Conservation (phyloP, 2,113 vertebrate species). For the Takifugu flavidus region DNA sequence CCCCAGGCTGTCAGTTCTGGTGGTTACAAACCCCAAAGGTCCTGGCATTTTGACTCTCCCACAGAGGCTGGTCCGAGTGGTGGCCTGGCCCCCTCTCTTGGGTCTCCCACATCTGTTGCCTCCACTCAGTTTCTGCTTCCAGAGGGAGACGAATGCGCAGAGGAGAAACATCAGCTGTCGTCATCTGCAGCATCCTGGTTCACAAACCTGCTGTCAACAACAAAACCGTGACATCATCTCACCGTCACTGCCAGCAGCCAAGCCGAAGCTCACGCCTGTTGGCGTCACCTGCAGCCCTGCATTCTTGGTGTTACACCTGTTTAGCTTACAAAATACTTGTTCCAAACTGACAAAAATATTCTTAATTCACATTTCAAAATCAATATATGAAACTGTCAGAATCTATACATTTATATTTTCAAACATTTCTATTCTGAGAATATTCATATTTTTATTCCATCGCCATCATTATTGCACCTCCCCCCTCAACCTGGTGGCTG, state of each 20-base stretch:
- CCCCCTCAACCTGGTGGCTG: slow-evolving; percentile 14
- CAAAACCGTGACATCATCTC: slow-evolving; percentile 68
- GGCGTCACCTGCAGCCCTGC: slow-evolving; percentile 22
- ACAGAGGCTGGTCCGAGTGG: slow-evolving; percentile 72
- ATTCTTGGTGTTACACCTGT: slow-evolving; percentile 8
- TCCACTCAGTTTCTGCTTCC: slow-evolving; percentile 94
- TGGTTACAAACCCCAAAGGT: slow-evolving; percentile 89
- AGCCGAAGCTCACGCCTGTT: background rate
- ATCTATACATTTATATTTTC: slow-evolving; percentile 31
- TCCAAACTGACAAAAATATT: slow-evolving; percentile 10
- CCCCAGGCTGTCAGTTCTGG: slow-evolving; percentile 46
- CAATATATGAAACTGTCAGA: slow-evolving; percentile 12
- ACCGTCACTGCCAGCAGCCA: slow-evolving; percentile 12
- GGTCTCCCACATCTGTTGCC: slow-evolving; percentile 90
- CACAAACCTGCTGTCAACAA: slow-evolving; percentile 70
- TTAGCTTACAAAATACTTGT: slow-evolving; percentile 7
- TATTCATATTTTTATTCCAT: background rate
- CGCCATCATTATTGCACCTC: background rate
- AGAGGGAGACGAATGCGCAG: slow-evolving; percentile 74
- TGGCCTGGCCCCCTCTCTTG: slow-evolving; percentile 79
- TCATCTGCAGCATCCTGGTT: slow-evolving; percentile 75
- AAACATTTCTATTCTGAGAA: slow-evolving; percentile 17
- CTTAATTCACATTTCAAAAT: slow-evolving; percentile 1
- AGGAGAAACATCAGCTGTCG: slow-evolving; percentile 61
- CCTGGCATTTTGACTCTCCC: slow-evolving; percentile 82